Evolutionary conservation across 2,888 invertebrate genomes (phyloP), one percentile per base, ranked within the genome.

Genomic region (Ceraclea dissimilis): DNA sequence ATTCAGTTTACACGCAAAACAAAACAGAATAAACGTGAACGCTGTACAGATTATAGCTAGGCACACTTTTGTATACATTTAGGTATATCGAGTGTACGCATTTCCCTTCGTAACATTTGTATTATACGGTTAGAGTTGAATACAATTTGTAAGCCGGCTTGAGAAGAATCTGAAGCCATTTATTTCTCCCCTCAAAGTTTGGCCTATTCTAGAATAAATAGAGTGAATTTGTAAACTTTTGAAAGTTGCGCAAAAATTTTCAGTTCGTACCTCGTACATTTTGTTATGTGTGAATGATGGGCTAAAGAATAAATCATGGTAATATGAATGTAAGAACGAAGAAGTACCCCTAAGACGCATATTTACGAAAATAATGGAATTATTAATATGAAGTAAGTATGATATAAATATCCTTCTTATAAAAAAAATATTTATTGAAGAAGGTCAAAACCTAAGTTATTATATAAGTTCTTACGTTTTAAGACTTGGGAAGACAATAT

Each of bases 151-250:
- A 52, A 22, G 46, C 22, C 46, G 26, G 47, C 43, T 47, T 20
- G 18, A 20, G 43, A 39, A 54, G 54, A 48, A 49, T 49, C 54
- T 39, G 39, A 33, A 39, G 49, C 43, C 33, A 49, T 54, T 49
- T 54, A 49, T 54, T 34, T 54, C 39, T 8, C 6, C 31, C 43
- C 39, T 20, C n/a, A 31, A 54, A 54, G 19, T 54, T 54, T 17
- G 21, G 34, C 49, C 43, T 54, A 48, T 54, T 34, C 33, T 13
- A 22, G 54, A 49, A 54, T 54, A 48, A 54, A 54, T 49, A 48
- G 54, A 39, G 10, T 49, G 21, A 47, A 49, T 54, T 54, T 54
- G 31, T 44, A 47, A 47, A 46, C 21, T 49, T 49, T 21, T 39
- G 13, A 39, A 39, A 26, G 26, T 26, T 26, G 5, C 10, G 26